Percentiles rank a stretch among this genome's conserved stretches.
phyloP scores from a whole-genome alignment of 2,888 invertebrate genomes.

The Pheosia tremula region DNA sequence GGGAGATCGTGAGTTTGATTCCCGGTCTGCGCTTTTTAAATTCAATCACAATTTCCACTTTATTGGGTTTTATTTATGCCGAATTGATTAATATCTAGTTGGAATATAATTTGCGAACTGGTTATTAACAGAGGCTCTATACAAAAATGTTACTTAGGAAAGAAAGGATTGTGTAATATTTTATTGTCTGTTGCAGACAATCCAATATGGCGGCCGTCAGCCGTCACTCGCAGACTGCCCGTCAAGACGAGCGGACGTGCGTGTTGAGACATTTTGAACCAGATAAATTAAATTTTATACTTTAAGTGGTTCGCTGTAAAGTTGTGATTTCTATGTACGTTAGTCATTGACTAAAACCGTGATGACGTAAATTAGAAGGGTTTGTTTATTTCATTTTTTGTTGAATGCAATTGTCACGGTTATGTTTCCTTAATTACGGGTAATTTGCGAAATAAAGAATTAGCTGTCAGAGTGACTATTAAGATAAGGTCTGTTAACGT shows the following conservation, averaged over 20 bases:
- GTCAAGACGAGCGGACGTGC: constrained; percentile 39
- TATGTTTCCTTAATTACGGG: constrained; percentile 1
- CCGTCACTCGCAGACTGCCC: constrained; percentile 53
- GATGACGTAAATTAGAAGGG: background rate
- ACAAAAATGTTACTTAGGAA: no score
- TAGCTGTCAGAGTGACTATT: background rate
- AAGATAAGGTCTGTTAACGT: no score
- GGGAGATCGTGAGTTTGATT: no score
- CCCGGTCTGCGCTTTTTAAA: no score
- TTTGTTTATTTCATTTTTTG: background rate
- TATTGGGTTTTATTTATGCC: no score
- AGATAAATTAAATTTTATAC: constrained; percentile 19
- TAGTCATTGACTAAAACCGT: background rate
- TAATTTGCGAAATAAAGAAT: background rate
- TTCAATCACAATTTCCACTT: no score
- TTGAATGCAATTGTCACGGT: background rate
- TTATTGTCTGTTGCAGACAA: constrained; percentile 36
- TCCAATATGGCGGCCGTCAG: constrained; percentile 57
- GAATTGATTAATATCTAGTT: no score
- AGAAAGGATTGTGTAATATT: background rate
- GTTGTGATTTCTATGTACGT: background rate
- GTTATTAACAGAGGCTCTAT: no score
- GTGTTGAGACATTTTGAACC: constrained; percentile 18
- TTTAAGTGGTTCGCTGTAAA: constrained; percentile 14
- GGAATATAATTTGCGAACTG: no score